A percentile compares a stretch with the other conserved stretches of the same genome.
These are phyloP conservation scores for Alosa alosa DNA, from an alignment of 2,113 vertebrate genomes.

Conservation along the genomic window DNA sequence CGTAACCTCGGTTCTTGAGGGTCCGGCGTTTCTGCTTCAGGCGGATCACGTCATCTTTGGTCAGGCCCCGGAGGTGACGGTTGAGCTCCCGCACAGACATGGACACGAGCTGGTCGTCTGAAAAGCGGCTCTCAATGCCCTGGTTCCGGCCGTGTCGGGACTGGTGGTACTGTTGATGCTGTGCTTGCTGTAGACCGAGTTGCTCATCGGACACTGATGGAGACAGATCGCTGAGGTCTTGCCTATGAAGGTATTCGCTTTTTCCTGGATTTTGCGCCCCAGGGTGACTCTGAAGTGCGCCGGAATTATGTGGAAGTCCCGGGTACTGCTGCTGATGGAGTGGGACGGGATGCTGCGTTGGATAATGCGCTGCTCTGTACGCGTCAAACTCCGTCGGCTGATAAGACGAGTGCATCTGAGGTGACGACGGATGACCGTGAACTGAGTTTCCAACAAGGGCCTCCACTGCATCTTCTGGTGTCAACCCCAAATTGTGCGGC, in stretches of 20 bases:
- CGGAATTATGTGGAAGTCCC: constrained; percentile 64
- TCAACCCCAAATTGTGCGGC: constrained; percentile 88
- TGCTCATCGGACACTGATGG: constrained; percentile 67
- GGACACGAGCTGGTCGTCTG: constrained; percentile 96
- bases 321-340: constrained; percentile 59
- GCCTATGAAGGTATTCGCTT: constrained; percentile 76
- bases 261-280: constrained; percentile 72
- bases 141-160: constrained; percentile 67
- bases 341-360: constrained; percentile 33
- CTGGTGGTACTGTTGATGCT: constrained; percentile 38
- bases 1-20: constrained; percentile 96
- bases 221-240: constrained; percentile 53
- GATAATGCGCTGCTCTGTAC: constrained; percentile 60
- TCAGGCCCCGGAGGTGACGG: constrained; percentile 88
- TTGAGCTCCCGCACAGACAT: constrained; percentile 97
- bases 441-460: constrained; percentile 85
- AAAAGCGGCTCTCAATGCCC: constrained; percentile 80
- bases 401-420: constrained; percentile 85
- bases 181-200: constrained; percentile 70
- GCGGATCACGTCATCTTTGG: constrained; percentile 94
- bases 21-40: constrained; percentile 98
- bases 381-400: constrained; percentile 76
- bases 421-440: constrained; percentile 71
- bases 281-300: constrained; percentile 71
- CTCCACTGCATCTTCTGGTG: constrained; percentile 95